Conservation (phyloP, 2,797 vertebrate species). For the Synaphobranchus kaupii region DNA sequence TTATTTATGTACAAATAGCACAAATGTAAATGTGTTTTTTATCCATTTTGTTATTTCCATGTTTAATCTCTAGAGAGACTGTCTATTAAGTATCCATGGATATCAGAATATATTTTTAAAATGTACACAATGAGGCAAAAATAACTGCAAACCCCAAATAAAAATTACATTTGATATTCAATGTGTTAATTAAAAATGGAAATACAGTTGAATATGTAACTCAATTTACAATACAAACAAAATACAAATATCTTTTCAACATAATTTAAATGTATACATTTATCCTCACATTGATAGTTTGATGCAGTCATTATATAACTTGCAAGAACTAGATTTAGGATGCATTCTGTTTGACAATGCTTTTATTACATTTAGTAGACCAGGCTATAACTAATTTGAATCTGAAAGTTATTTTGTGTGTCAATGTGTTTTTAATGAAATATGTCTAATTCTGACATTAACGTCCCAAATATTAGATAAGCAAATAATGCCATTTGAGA, state of each 20-base stretch:
- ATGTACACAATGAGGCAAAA: background rate
- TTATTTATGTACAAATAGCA: background rate
- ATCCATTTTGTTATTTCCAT: background rate
- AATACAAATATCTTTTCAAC: background rate
- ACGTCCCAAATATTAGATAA: slow-evolving; percentile 13
- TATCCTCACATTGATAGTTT: background rate
- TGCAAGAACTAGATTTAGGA: background rate
- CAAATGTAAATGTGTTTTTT: background rate
- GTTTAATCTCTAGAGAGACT: background rate
- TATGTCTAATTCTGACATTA: background rate
- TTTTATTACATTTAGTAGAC: background rate
- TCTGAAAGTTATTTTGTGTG: background rate
- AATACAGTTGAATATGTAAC: background rate
- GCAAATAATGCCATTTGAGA: slow-evolving; percentile 43
- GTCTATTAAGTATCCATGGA: background rate
- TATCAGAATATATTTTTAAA: background rate
- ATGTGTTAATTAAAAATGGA: background rate
- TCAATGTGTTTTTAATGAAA: background rate
- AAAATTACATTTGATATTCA: background rate
- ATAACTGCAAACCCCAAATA: background rate
- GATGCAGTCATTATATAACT: background rate
- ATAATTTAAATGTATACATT: background rate
- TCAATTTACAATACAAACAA: background rate
- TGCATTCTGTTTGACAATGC: background rate
- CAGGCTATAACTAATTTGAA: background rate